Conservation (phyloP, 2,113 vertebrate genomes). For the Perca schrenkii region DNA sequence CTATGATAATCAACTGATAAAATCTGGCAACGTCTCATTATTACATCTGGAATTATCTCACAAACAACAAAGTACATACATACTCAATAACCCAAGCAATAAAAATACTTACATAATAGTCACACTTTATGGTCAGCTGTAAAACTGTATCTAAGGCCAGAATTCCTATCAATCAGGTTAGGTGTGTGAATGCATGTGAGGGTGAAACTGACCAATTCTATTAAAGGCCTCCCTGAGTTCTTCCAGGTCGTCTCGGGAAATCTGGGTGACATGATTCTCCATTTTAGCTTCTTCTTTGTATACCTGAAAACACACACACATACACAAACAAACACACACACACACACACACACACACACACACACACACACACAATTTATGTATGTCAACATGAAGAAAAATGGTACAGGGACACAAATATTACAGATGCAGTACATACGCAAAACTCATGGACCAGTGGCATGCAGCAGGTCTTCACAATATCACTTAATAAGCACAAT, state of each 20-base stretch:
- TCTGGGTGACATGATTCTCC: conserved; percentile 91
- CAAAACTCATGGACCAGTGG: too few species aligned
- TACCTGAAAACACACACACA: conserved; percentile 45
- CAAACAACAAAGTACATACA: conserved; percentile 2
- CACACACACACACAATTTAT: neutral
- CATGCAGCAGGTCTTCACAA: too few species aligned
- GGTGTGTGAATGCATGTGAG: neutral
- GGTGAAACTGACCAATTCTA: conserved; percentile 90
- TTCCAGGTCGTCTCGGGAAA: conserved; percentile 93
- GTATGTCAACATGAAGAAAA: too few species aligned
- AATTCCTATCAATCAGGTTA: neutral
- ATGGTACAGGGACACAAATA: too few species aligned
- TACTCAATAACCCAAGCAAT: conserved; percentile 4
- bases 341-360: conserved; percentile 1
- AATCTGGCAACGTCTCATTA: neutral
- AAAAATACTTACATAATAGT: conserved; percentile 50
- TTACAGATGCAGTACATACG: too few species aligned
- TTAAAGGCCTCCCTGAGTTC: conserved; percentile 93
- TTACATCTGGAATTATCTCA: neutral
- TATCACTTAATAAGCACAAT: too few species aligned
- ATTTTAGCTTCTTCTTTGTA: conserved; percentile 73
- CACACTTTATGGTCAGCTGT: conserved; percentile 51
- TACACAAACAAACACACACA: neutral
- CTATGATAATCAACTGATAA: conserved; percentile 17
- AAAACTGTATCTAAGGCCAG: conserved; percentile 45